Evolutionary conservation across 2,888 invertebrate species (phyloP).

Genomic region (Uloborus plumipes): DNA sequence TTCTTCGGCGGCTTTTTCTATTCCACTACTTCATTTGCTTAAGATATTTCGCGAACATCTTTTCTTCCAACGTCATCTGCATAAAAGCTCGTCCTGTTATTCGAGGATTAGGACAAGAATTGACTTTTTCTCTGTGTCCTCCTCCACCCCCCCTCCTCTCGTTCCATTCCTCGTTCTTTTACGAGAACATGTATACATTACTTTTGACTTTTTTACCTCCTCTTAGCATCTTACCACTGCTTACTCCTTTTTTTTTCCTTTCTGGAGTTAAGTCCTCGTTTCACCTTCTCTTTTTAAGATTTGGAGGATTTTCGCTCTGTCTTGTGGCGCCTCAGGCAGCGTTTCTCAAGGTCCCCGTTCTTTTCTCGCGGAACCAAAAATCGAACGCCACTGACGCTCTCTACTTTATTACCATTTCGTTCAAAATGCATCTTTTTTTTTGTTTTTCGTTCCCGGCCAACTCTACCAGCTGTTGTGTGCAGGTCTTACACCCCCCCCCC

Average conservation of each 20-base stretch:
- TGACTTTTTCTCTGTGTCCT: conserved; percentile 13
- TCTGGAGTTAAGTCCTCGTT: conserved; percentile 36
- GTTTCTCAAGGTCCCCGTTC: conserved; percentile 28
- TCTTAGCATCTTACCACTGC: conserved; percentile 20
- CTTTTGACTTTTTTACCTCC: conserved; percentile 16
- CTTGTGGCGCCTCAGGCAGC: conserved; percentile 35
- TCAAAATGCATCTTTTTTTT: conserved; percentile 15
- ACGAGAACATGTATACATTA: conserved; percentile 18
- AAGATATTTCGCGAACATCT: conserved; percentile 52
- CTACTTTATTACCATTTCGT: conserved; percentile 25
- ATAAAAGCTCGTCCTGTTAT: conserved; percentile 40
- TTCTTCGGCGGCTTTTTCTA: conserved; percentile 29
- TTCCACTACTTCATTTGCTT: conserved; percentile 58
- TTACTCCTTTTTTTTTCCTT: conserved; percentile 7
- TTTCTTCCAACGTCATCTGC: conserved; percentile 42
- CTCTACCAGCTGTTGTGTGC: no score
- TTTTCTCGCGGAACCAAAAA: conserved; percentile 1
- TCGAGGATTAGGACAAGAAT: conserved; percentile 36
- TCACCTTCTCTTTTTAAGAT: conserved; percentile 45
- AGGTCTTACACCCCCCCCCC: no score
- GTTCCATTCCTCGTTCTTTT: conserved; percentile 35
- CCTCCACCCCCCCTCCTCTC: neutral
- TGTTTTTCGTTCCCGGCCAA: neutral
- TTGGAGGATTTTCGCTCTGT: conserved; percentile 39
- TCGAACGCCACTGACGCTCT: conserved; percentile 22